Base-by-base conservation (phyloP, 2,113 vertebrate species). In the Propithecus coquereli region DNA sequence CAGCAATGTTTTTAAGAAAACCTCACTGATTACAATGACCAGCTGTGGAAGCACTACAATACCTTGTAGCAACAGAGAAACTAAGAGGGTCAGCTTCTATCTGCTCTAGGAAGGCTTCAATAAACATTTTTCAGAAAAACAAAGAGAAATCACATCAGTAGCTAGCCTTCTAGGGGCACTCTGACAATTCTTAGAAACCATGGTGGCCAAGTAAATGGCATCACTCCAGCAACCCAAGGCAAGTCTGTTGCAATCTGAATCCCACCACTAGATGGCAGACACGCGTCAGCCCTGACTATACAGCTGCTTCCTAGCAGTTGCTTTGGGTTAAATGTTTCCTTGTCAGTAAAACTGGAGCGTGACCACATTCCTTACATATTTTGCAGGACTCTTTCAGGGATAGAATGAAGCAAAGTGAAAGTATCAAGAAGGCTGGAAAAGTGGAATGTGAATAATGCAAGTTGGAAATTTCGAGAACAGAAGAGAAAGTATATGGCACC, bases 201-300 rank as follows among this genome's bases (percentile, higher is more conserved):
- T 0, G 27, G n/a, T 4, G 4, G 18, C 59, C 34, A 76, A 66
- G 54, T 8, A 2, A 45, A 54, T 2, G n/a, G 1, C n/a, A 0
- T 4, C 2, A 14, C 37, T 34, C 45, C 20, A 4, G 22, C 20
- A 37, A 32, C 27, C 4, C 11, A 23, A 32, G 47, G 61, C 45
- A 32, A 20, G 17, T 12, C 34, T 54, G 66, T 17, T 52, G 52
- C 82, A 34, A 50, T 22, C 50, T 37, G 30, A 32, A 11, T 89
- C 30, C 8, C 37, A 40, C 87, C 97, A 23, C 90, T 47, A 97
- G 95, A 32, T 86, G 97, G 95, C 94, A 94, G 76, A 6, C 68
- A 32, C 6, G 23, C 61, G 50, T 27, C 79, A 61, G 12, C 6
- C 52, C 59, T 40, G 22, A 18, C 34, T 4, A 14, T 1, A 11